A percentile compares a stretch with the other conserved stretches of the same genome.
Conservation (phyloP, 2,888 invertebrate species). For the Morpho helenor region DNA sequence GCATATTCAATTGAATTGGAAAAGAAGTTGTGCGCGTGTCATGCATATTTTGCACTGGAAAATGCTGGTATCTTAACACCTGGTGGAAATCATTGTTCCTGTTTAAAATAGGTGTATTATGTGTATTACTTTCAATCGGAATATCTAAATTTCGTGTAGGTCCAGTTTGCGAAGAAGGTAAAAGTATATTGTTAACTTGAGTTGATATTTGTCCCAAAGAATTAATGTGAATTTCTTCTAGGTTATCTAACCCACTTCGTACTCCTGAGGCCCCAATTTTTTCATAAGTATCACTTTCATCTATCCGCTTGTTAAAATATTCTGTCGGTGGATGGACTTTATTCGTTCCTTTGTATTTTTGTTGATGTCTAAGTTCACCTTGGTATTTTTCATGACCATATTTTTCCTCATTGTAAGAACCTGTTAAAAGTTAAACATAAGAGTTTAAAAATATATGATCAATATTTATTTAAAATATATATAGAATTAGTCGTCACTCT, state of each 20-base stretch:
- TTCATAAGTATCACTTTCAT: not conserved
- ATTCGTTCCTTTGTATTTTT: not conserved
- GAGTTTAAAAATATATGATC: too few species aligned
- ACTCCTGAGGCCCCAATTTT: not conserved
- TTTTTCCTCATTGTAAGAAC: slow-evolving; percentile 57
- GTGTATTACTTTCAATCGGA: too few species aligned
- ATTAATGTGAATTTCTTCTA: slow-evolving; percentile 7
- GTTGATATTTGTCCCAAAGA: too few species aligned
- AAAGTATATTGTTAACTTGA: too few species aligned
- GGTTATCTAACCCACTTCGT: not conserved
- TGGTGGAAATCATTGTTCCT: not conserved
- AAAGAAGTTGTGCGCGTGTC: slow-evolving; percentile 1
- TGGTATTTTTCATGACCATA: slow-evolving; percentile 56
- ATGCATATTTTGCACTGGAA: slow-evolving; percentile 29
- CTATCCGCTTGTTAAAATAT: not conserved
- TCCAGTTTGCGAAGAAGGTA: too few species aligned
- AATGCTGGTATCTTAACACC: slow-evolving; percentile 35
- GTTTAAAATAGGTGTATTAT: not conserved
- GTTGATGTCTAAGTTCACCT: slow-evolving; percentile 10
- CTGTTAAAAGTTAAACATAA: slow-evolving; percentile 34
- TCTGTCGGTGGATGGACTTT: not conserved
- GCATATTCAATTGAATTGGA: slow-evolving; percentile 3
- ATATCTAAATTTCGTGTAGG: too few species aligned
- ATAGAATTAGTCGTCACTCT: too few species aligned
- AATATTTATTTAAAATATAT: too few species aligned